Evolutionary conservation across 2,888 invertebrate species (phyloP).

Genomic region (Megamerina dolium): DNA sequence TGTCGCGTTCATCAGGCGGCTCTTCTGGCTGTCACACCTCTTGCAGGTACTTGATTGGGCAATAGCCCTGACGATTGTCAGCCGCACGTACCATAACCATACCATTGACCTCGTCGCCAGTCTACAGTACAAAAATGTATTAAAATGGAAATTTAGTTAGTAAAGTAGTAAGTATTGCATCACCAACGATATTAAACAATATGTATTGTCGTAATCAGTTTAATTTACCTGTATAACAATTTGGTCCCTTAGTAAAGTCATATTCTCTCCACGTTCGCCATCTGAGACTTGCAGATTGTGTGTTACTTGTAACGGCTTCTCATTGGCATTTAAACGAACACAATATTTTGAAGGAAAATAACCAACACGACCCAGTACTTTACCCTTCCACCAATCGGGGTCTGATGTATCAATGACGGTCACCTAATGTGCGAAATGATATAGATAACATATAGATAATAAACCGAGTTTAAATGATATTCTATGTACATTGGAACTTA

Average conservation of each 20-base stretch:
- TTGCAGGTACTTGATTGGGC: slow-evolving; percentile 89
- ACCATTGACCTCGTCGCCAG: slow-evolving; percentile 87
- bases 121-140: slow-evolving; percentile 40
- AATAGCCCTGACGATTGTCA: slow-evolving; percentile 86
- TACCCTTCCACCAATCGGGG: slow-evolving; percentile 97
- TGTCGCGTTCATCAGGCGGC: slow-evolving; percentile 41
- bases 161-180: too few species aligned
- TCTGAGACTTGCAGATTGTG: slow-evolving; percentile 82
- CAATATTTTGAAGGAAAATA: slow-evolving; percentile 95
- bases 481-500: too few species aligned
- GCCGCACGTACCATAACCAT: slow-evolving; percentile 91
- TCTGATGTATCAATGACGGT: slow-evolving; percentile 92
- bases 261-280: slow-evolving; percentile 60
- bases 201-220: neutral
- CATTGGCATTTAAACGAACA: slow-evolving; percentile 82
- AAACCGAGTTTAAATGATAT: too few species aligned
- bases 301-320: slow-evolving; percentile 85
- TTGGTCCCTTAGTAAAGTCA: slow-evolving; percentile 83
- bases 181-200: too few species aligned
- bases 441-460: neutral
- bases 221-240: slow-evolving; percentile 74
- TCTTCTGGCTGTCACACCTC: slow-evolving; percentile 80
- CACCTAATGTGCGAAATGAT: slow-evolving; percentile 53
- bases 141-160: too few species aligned
- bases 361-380: slow-evolving; percentile 82